phyloP scores from a whole-genome alignment of 1,140 invertebrate species.

The Brachionus calyciflorus region DNA sequence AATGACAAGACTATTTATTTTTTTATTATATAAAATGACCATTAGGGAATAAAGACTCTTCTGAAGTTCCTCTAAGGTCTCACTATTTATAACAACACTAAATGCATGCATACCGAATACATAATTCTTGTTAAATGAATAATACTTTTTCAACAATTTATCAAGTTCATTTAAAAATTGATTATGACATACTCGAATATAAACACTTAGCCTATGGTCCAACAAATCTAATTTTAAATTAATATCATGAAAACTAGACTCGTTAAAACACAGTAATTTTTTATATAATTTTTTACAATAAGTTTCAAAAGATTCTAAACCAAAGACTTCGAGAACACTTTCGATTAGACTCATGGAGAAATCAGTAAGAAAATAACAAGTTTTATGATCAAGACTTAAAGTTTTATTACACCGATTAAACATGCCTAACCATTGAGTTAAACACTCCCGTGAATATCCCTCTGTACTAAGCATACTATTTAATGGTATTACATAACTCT shows the following conservation, averaged over 20 bases:
- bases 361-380: neutral
- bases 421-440: neutral
- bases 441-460: neutral
- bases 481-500: neutral
- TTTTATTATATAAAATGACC: conserved; percentile 37
- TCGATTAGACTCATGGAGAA: neutral
- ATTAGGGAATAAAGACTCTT: conserved; percentile 22
- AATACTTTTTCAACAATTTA: conserved; percentile 9
- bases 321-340: neutral
- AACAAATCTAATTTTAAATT: too few species aligned
- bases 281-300: conserved; percentile 9
- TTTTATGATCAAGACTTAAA: neutral
- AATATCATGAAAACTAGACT: too few species aligned
- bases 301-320: neutral
- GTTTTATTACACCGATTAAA: neutral
- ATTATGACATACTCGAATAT: conserved; percentile 8
- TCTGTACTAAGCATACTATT: conserved; percentile 10
- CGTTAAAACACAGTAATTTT: too few species aligned
- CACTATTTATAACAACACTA: conserved; percentile 20
- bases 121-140: conserved; percentile 20
- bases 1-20: neutral
- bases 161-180: conserved; percentile 20
- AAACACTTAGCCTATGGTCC: neutral
- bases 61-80: neutral
- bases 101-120: conserved; percentile 44